Percentiles rank a stretch among this genome's conserved stretches.
Conservation (phyloP, 2,888 invertebrate genomes). For the Boloria euphrosyne region DNA sequence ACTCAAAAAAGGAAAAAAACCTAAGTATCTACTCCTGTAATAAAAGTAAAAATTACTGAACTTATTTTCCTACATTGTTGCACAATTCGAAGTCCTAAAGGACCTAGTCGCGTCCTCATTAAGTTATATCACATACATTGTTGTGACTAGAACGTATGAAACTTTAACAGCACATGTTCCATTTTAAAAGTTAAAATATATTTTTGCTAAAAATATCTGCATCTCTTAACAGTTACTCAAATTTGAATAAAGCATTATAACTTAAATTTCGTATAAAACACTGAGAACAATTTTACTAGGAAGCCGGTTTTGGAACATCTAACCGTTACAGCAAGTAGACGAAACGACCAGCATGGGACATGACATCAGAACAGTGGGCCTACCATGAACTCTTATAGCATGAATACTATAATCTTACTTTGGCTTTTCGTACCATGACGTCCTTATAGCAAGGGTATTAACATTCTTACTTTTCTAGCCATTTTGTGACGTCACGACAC, state of each 20-base stretch:
- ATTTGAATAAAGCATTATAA: constrained; percentile 11
- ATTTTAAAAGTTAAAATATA: constrained; percentile 9
- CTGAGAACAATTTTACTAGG: not conserved
- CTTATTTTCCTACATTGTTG: constrained; percentile 32
- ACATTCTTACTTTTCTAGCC: too few relatives aligned
- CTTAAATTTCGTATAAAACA: constrained; percentile 5
- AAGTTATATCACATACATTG: constrained; percentile 30
- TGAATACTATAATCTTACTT: too few relatives aligned
- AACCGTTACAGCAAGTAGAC: not conserved
- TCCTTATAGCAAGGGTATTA: too few relatives aligned
- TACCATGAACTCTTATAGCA: too few relatives aligned
- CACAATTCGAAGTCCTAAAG: constrained; percentile 28
- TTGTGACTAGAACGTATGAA: constrained; percentile 18
- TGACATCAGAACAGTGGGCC: too few relatives aligned
- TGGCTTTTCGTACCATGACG: too few relatives aligned
- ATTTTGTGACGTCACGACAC: too few relatives aligned
- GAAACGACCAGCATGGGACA: not conserved
- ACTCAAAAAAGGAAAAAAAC: constrained; percentile 5
- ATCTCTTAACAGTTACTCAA: not conserved
- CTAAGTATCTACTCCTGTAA: not conserved
- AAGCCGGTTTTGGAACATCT: not conserved
- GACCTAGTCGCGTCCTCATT: constrained; percentile 18
- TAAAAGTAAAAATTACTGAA: constrained; percentile 20
- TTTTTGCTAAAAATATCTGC: constrained; percentile 8
- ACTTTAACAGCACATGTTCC: constrained; percentile 20